Percentiles rank a stretch among this genome's conserved stretches.
Evolutionary conservation across 2,888 invertebrate species (phyloP).

Genomic region (Galerucella pusilla): DNA sequence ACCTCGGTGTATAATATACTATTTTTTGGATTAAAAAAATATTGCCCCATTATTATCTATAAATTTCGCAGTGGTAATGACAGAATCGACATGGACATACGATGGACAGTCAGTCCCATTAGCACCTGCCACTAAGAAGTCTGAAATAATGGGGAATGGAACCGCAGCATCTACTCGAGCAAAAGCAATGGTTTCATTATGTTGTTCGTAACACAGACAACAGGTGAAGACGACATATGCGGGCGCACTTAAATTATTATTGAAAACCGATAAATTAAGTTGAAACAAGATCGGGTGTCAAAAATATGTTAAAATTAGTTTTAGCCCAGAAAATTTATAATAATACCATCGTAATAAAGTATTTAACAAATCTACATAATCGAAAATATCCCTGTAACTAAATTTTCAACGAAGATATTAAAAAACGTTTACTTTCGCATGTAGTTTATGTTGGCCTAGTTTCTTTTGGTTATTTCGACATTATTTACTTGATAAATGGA

Average conservation of each 20-base stretch:
- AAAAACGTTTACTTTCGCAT: constrained; percentile 16
- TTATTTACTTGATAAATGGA: constrained; percentile 20
- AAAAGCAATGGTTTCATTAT: constrained; percentile 7
- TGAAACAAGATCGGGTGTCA: background rate
- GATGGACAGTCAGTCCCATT: background rate
- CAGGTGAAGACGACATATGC: constrained; percentile 32
- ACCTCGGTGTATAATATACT: no score
- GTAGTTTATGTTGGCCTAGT: constrained; percentile 17
- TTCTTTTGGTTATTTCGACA: constrained; percentile 18
- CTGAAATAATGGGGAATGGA: constrained; percentile 3
- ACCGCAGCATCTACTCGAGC: constrained; percentile 33
- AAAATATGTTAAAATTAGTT: no score
- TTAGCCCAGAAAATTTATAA: no score
- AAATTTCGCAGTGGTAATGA: background rate
- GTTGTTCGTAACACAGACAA: constrained; percentile 23
- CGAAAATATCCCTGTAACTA: background rate
- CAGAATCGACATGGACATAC: constrained; percentile 2
- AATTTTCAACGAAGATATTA: background rate
- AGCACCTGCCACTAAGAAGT: constrained; percentile 2
- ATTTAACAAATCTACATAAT: background rate
- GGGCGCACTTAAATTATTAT: constrained; percentile 13
- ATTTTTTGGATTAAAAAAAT: no score
- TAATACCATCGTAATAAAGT: no score
- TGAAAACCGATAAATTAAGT: constrained; percentile 8
- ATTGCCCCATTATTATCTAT: background rate